These are phyloP conservation scores for Peromyscus polionotus DNA, from an alignment of 2,113 vertebrate genomes.

Conservation along the genomic window DNA sequence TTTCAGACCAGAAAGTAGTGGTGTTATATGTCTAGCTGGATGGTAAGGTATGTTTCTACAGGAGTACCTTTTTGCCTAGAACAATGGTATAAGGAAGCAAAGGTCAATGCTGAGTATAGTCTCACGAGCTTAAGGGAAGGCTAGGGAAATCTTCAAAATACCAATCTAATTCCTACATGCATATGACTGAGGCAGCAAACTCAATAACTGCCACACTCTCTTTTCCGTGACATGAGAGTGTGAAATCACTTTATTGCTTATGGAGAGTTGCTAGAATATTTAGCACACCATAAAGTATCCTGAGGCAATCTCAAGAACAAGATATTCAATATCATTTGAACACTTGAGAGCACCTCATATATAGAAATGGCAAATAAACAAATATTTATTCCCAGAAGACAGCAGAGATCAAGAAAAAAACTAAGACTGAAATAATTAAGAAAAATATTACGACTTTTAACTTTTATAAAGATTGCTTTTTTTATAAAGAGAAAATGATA, in stretches of 20 bases:
- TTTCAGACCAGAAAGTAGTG: not conserved
- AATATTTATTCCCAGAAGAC: not conserved
- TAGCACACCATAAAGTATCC: not conserved
- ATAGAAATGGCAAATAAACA: constrained; percentile 1
- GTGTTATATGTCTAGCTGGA: not conserved
- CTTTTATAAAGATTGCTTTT: not conserved
- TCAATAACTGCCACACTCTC: not conserved
- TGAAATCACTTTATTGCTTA: constrained; percentile 4
- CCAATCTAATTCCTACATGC: not conserved
- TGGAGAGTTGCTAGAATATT: not conserved
- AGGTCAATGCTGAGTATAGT: not conserved
- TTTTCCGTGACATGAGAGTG: not conserved
- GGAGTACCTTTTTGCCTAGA: not conserved
- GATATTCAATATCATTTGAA: not conserved
- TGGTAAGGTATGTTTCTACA: not conserved
- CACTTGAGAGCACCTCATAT: not conserved
- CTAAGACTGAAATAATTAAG: constrained; percentile 20
- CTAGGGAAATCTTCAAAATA: not conserved
- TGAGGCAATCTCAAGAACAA: not conserved
- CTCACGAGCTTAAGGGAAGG: not conserved
- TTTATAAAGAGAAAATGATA: not conserved
- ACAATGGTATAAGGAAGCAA: not conserved
- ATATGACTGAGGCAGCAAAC: not conserved
- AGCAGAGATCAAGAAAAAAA: not conserved
- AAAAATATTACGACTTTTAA: not conserved